phyloP scores from a whole-genome alignment of 2,888 invertebrate genomes.

The Lysandra bellargus region DNA sequence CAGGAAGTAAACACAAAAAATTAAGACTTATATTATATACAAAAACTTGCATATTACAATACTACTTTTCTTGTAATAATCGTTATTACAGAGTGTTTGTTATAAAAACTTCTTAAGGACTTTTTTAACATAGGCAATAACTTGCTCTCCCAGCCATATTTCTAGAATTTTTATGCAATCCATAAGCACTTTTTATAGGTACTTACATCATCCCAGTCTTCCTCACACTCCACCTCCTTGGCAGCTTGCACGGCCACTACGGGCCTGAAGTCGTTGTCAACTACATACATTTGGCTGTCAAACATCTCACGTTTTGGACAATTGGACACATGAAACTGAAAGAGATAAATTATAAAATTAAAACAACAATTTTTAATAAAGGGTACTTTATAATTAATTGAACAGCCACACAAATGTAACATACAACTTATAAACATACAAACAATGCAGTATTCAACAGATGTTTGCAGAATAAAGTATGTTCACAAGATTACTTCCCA shows the following conservation, averaged over 20 bases:
- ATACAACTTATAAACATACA: no score
- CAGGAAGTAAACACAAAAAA: no score
- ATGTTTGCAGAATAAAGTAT: no score
- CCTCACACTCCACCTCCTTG: slow-evolving; percentile 41
- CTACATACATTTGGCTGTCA: slow-evolving; percentile 53
- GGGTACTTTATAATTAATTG: not conserved
- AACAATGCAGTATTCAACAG: no score
- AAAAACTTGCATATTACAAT: no score
- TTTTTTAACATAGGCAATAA: not conserved
- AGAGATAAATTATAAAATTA: not conserved
- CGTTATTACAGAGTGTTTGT: not conserved
- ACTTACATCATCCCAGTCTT: slow-evolving; percentile 61
- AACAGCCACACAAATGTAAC: not conserved
- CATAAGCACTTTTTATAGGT: not conserved
- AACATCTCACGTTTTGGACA: slow-evolving; percentile 58
- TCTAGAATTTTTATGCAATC: not conserved
- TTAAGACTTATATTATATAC: no score
- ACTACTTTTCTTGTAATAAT: no score
- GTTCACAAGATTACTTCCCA: no score
- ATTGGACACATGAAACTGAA: slow-evolving; percentile 56
- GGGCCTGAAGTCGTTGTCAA: slow-evolving; percentile 55
- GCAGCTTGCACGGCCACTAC: slow-evolving; percentile 44
- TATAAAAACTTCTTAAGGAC: not conserved
- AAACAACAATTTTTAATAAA: not conserved
- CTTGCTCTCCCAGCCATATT: not conserved